Percentiles rank a stretch among this genome's conserved stretches.
phyloP scores from a whole-genome alignment of 2,113 vertebrate species.

The Tyto alba region DNA sequence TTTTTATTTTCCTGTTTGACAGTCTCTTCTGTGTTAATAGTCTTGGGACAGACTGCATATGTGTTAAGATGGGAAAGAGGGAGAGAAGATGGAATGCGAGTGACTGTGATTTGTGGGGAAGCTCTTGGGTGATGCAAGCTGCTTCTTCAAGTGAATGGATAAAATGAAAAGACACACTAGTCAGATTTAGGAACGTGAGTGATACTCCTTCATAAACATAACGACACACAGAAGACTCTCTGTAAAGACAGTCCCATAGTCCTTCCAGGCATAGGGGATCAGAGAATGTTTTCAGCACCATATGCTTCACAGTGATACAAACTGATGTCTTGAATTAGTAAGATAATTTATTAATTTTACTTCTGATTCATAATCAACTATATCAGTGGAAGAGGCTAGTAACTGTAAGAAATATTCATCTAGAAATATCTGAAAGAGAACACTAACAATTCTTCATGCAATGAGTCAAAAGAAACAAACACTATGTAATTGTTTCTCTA shows the following conservation, averaged over 20 bases:
- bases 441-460: not conserved
- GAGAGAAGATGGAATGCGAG: not conserved
- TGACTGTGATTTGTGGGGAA: not conserved
- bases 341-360: not conserved
- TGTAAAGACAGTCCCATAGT: not conserved
- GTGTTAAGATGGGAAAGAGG: not conserved
- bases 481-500: not conserved
- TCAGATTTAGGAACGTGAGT: not conserved
- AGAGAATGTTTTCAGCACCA: not conserved
- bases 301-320: not conserved
- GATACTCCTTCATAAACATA: not conserved
- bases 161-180: not conserved
- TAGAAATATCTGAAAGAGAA: not conserved
- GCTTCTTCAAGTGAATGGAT: not conserved
- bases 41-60: not conserved
- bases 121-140: not conserved
- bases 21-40: not conserved
- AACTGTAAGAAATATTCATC: not conserved
- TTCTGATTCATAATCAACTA: not conserved
- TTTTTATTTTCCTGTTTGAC: not conserved
- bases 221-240: accelerated
- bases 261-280: not conserved
- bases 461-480: not conserved
- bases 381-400: not conserved
- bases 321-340: not conserved